Evolutionary conservation across 2,113 vertebrate species (phyloP).

Genomic region (Daphoenositta chrysoptera): DNA sequence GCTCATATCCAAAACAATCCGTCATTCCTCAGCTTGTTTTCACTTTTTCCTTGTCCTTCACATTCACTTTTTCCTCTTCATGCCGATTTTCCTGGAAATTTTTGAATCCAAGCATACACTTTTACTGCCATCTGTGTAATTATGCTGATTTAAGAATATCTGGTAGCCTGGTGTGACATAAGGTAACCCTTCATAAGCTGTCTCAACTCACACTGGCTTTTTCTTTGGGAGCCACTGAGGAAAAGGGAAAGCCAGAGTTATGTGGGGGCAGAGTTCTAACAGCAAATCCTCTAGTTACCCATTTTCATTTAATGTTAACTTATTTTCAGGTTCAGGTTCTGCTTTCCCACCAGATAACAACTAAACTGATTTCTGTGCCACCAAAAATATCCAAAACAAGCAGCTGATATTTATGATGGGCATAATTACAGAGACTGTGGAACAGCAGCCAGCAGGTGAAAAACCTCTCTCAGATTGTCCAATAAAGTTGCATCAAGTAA

Average conservation of each 20-base stretch:
- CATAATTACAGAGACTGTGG: not conserved
- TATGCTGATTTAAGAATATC: not conserved
- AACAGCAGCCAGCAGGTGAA: not conserved
- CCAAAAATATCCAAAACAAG: not conserved
- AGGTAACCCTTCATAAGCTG: not conserved
- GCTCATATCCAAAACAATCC: not conserved
- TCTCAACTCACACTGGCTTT: not conserved
- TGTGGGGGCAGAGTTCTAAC: not conserved
- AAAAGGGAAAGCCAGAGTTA: not conserved
- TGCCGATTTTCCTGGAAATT: not conserved
- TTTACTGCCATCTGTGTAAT: not conserved
- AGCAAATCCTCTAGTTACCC: not conserved
- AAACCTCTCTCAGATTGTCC: not conserved
- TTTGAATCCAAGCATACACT: not conserved
- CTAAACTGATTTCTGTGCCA: not conserved
- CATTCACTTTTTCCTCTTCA: not conserved
- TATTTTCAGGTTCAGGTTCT: not conserved
- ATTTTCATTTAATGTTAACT: not conserved
- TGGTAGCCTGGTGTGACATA: not conserved
- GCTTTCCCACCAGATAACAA: not conserved
- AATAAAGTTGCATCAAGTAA: not conserved
- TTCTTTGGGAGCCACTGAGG: not conserved
- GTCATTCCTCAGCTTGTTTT: not conserved
- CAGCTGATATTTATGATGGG: not conserved
- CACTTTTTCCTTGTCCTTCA: not conserved